Base-by-base conservation (phyloP, 1,140 invertebrate species). In the Drosophila tristis region DNA sequence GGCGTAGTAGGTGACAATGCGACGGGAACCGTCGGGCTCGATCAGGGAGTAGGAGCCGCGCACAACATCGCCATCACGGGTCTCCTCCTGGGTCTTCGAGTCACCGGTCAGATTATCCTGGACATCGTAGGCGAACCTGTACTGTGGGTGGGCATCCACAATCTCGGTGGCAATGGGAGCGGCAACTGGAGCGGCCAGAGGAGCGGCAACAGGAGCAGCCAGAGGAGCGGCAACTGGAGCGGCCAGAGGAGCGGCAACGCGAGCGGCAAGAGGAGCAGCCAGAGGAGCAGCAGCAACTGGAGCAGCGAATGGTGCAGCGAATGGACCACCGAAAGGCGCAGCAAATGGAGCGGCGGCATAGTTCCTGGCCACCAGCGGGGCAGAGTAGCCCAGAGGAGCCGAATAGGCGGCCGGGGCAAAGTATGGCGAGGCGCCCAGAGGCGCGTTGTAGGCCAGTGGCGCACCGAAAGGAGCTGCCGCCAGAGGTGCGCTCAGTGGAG, bases 1-100 rank as follows among this genome's bases (percentile, higher is more conserved):
- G 45, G 94, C 94, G 56, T 92, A 92, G 91, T 94, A 94, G 61
- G 93, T 93, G 53, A 94, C 94, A 63, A 92, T 93, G 63, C 94
- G 93, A 23, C 92, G 91, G 49, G 93, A 93, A 66, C 94, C 94
- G 71, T 94, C 94, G 48, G 94, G 92, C 59, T 94, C 94, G 59
- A 94, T 87, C 48, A 94, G 81, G 7, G 93, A 93, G 92, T 94
- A 94, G 63, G 93, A 93, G 45, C 94, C 94, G 44, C 92, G 92
- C 2, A 94, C 94, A n/a, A 94, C 58, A 74, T 94, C 94, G 43
- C 94, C 94, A 64, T 94, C 93, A 20, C 94, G 93, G 8, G 90
- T 92, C 75, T 94, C 94, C 66, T 94, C 92, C 70, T 94, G 93
- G 35, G 91, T 93, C 91, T 94, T 94, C 44, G 92, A 92, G 82